Percentiles rank a stretch among this genome's conserved stretches.
Evolutionary conservation across 2,113 vertebrate species (phyloP).

Genomic region (Synchiropus splendidus): DNA sequence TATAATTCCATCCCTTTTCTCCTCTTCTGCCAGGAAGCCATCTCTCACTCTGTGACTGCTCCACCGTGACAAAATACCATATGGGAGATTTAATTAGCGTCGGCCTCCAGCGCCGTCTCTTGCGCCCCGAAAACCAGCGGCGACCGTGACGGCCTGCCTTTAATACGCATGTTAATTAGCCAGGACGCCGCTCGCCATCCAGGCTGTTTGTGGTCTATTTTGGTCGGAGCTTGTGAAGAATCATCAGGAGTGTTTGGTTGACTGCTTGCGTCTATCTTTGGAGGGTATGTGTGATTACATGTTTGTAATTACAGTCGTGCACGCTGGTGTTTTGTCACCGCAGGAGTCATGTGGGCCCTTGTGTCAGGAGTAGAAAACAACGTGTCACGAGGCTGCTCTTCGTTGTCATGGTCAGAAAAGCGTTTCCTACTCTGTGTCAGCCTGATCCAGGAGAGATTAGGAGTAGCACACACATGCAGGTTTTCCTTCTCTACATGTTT

Average conservation of each 20-base stretch:
- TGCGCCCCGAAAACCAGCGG: conserved; percentile 25
- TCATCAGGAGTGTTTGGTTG: conserved; percentile 22
- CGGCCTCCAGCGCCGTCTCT: conserved; percentile 38
- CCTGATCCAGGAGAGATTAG: neutral
- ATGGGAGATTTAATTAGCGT: conserved; percentile 62
- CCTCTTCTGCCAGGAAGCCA: conserved; percentile 26
- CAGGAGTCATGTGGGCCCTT: no score
- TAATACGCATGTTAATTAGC: conserved; percentile 43
- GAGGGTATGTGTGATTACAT: conserved; percentile 51
- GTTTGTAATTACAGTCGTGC: conserved; percentile 53
- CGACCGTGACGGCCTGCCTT: conserved; percentile 27
- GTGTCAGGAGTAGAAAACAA: no score
- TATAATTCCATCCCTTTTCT: conserved; percentile 17
- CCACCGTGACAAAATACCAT: conserved; percentile 50
- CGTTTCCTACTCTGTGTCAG: neutral
- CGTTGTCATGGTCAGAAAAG: no score
- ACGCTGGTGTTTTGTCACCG: no score
- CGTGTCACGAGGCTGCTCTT: no score
- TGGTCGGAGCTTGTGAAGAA: no score
- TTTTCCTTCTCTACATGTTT: no score
- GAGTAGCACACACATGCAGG: no score
- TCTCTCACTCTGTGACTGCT: conserved; percentile 45
- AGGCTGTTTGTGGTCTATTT: conserved; percentile 39
- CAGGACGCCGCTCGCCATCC: conserved; percentile 17
- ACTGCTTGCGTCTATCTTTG: conserved; percentile 48